Percentiles rank a stretch among this genome's conserved stretches.
Evolutionary conservation across 23 tunicate genomes (phyloP).

Genomic region (Halocynthia aurantium): DNA sequence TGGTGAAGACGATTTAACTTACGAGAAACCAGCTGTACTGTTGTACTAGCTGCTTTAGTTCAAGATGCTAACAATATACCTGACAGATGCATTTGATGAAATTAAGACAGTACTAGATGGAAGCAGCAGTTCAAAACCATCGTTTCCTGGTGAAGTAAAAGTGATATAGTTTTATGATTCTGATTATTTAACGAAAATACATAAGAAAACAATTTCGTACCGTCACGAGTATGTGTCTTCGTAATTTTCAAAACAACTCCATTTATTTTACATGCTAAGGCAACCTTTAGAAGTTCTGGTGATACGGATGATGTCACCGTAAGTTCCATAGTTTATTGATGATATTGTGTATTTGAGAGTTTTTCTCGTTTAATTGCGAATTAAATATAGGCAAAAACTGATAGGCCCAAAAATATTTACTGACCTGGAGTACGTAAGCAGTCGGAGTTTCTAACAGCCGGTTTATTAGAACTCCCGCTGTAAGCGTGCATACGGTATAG

Average conservation of each 20-base stretch:
- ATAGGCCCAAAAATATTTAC: no score
- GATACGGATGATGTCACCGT: constrained; percentile 10
- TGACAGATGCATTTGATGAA: constrained; percentile 64
- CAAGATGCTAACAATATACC: background rate
- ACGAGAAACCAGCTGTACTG: no score
- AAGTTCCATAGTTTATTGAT: background rate
- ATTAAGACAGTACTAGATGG: constrained; percentile 18
- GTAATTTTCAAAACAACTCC: background rate
- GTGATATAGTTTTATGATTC: no score
- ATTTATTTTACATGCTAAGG: constrained; percentile 1
- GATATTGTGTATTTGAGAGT: no score
- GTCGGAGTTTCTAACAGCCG: no score
- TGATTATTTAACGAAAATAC: background rate
- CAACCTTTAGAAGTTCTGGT: constrained; percentile 16
- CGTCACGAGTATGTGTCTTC: background rate
- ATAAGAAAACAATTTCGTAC: background rate
- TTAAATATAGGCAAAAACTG: no score
- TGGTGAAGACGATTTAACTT: no score
- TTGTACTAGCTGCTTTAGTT: no score
- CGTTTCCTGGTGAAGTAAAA: background rate
- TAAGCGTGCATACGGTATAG: no score
- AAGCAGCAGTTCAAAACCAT: constrained; percentile 1
- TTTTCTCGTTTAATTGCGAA: no score
- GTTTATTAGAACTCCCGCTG: no score
- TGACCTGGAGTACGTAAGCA: no score